phyloP scores from a whole-genome alignment of 2,797 vertebrate genomes.

The Podarcis lilfordi region DNA sequence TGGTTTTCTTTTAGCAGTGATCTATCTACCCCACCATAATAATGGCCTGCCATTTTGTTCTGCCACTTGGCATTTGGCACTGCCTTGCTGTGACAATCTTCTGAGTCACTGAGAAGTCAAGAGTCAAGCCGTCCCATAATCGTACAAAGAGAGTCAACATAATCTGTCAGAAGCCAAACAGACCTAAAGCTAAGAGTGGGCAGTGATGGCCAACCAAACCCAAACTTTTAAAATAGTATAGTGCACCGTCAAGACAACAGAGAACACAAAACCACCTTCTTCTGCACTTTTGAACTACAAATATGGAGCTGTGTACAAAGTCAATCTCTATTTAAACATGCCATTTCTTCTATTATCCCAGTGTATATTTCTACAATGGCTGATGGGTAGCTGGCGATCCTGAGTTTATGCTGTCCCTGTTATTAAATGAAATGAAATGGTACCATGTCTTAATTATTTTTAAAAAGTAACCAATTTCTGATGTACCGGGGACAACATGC shows the following conservation, averaged over 20 bases:
- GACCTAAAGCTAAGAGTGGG: background rate
- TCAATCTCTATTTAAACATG: no score
- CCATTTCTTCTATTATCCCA: no score
- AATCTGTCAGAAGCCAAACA: background rate
- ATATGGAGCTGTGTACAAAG: no score
- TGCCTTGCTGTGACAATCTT: no score
- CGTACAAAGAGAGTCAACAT: background rate
- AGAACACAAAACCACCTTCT: slow-evolving; percentile 7
- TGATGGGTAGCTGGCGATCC: no score
- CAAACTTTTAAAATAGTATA: background rate
- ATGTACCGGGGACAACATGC: no score
- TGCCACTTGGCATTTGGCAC: background rate
- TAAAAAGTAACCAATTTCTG: no score
- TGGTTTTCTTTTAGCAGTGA: background rate
- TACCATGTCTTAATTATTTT: no score
- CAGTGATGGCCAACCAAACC: background rate
- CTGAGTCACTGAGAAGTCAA: background rate
- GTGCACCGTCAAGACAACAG: background rate
- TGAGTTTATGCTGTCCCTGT: no score
- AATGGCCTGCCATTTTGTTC: background rate
- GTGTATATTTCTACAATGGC: no score
- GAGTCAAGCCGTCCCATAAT: background rate
- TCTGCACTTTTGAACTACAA: no score
- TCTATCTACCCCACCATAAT: background rate
- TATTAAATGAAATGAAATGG: no score